Percentiles rank a stretch among this genome's conserved stretches.
Conservation (phyloP, 2,888 invertebrate genomes). For the Diadegma fenestrale region DNA sequence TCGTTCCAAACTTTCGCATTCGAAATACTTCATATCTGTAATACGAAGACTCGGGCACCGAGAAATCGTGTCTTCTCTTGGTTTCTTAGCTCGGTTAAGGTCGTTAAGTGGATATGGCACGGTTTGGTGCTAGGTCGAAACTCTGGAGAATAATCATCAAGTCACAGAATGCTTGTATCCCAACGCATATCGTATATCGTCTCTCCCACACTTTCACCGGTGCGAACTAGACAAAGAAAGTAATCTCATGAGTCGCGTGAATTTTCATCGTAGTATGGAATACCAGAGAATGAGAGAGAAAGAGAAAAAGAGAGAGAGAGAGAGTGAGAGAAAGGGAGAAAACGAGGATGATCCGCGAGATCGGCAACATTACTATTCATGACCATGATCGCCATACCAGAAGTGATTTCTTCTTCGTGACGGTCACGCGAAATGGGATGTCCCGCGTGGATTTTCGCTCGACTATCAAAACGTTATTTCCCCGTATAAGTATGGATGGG, state of each 20-base stretch:
- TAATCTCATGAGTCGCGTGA: constrained; percentile 21
- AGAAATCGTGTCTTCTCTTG: constrained; percentile 34
- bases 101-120: constrained; percentile 63
- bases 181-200: constrained; percentile 53
- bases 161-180: constrained; percentile 42
- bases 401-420: constrained; percentile 61
- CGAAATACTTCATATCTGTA: constrained; percentile 6
- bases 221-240: constrained; percentile 38
- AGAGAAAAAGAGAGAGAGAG: constrained; percentile 30
- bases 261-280: constrained; percentile 38
- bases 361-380: constrained; percentile 69
- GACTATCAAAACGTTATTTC: constrained; percentile 29
- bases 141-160: constrained; percentile 64
- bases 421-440: constrained; percentile 44
- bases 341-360: constrained; percentile 61
- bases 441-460: constrained; percentile 15
- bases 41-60: constrained; percentile 21
- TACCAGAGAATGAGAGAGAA: neutral
- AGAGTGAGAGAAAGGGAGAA: constrained; percentile 34
- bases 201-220: constrained; percentile 76
- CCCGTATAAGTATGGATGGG: constrained; percentile 38
- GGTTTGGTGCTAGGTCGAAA: constrained; percentile 52
- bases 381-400: constrained; percentile 60
- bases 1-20: neutral
- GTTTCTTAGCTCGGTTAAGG: constrained; percentile 51